A percentile compares a stretch with the other conserved stretches of the same genome.
Conservation (phyloP, 1,140 invertebrate species). For the Homarus americanus region DNA sequence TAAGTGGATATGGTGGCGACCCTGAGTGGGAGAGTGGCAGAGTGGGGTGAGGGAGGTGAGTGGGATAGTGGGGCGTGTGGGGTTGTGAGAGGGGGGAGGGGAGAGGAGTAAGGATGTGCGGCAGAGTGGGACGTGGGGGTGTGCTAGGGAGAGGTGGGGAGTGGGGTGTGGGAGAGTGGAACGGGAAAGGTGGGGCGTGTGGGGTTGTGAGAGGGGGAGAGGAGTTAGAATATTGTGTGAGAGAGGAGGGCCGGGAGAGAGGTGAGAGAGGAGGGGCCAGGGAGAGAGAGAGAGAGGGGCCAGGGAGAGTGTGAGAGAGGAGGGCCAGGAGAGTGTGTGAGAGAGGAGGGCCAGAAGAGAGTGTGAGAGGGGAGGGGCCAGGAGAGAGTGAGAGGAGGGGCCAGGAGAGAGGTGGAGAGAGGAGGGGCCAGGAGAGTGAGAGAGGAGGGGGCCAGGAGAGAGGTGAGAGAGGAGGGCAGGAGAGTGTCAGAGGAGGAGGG, state of each 20-base stretch:
- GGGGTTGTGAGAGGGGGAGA: too few species aligned
- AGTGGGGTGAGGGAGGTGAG: not conserved
- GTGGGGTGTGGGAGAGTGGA: too few species aligned
- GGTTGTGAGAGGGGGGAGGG: not conserved
- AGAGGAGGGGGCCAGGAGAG: too few species aligned
- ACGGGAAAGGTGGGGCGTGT: too few species aligned
- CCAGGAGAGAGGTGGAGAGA: not conserved
- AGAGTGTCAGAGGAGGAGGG: not conserved
- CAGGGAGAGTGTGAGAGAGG: not conserved
- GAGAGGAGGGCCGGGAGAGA: not conserved
- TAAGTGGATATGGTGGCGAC: not conserved
- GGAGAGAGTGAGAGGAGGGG: not conserved
- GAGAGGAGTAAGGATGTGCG: too few species aligned
- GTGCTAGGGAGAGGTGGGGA: too few species aligned
- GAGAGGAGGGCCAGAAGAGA: too few species aligned
- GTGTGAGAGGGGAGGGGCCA: not conserved
- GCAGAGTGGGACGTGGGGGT: not conserved
- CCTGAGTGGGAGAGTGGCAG: not conserved
- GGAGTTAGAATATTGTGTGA: too few species aligned
- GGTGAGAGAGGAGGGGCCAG: not conserved
- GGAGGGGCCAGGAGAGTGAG: too few species aligned
- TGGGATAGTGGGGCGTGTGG: not conserved
- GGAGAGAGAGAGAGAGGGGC: not conserved
- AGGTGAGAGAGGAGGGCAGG: too few species aligned
- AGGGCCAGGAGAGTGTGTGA: not conserved